Evolutionary conservation across 2,797 vertebrate species (phyloP).

Genomic region (Melanotaenia parkinsoni): DNA sequence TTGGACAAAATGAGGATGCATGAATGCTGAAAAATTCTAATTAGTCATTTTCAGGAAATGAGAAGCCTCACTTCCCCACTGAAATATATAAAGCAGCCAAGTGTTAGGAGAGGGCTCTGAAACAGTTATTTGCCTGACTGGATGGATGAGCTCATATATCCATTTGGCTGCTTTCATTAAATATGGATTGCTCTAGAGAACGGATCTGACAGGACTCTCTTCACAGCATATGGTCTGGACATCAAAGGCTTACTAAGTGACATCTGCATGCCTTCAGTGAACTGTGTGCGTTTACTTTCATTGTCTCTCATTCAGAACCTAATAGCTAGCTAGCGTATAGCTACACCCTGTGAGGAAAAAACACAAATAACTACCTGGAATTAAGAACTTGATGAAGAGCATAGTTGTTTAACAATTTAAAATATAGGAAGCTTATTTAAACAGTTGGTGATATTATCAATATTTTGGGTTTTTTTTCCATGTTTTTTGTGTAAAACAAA

Average conservation of each 20-base stretch:
- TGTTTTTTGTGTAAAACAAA: not conserved
- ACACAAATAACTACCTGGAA: not conserved
- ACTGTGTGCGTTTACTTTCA: conserved; percentile 21
- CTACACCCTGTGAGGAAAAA: not conserved
- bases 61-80: conserved; percentile 25
- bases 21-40: not conserved
- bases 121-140: conserved; percentile 40
- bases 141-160: conserved; percentile 35
- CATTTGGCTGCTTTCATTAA: conserved; percentile 49
- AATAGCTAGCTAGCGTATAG: conserved; percentile 3
- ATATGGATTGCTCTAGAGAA: conserved; percentile 43
- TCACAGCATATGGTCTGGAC: conserved; percentile 35
- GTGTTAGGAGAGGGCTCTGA: conserved; percentile 14
- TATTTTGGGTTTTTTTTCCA: not conserved
- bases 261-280: conserved; percentile 32
- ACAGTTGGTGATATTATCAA: not conserved
- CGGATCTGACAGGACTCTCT: conserved; percentile 29
- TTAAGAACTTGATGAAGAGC: not conserved
- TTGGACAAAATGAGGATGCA: not conserved
- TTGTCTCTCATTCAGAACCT: conserved; percentile 7
- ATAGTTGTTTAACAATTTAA: not conserved
- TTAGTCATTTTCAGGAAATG: conserved; percentile 45
- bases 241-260: conserved; percentile 33
- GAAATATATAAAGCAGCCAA: conserved; percentile 24
- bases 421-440: conserved; percentile 3